A percentile compares a stretch with the other conserved stretches of the same genome.
Evolutionary conservation across 2,888 invertebrate species (phyloP).

Genomic region (Laspeyria flexula): DNA sequence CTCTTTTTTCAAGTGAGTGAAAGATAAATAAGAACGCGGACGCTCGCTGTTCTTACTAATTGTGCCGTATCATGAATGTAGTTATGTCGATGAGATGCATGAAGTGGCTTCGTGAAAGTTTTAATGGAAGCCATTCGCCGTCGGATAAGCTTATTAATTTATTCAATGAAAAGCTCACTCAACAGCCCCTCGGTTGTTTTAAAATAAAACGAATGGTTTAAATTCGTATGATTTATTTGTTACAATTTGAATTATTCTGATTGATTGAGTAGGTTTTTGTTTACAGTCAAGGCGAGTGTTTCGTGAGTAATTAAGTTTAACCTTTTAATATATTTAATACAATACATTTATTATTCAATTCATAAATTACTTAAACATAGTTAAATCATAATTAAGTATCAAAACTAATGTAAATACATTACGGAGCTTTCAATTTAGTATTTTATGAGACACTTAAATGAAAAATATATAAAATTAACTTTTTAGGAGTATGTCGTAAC

Average conservation of each 20-base stretch:
- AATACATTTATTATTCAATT: too few species aligned
- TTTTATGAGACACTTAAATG: too few species aligned
- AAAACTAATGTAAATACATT: too few species aligned
- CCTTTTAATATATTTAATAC: too few species aligned
- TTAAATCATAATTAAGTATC: too few species aligned
- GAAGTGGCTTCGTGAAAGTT: constrained; percentile 2
- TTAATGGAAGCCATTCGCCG: not conserved
- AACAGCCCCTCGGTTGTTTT: not conserved
- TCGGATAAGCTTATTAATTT: constrained; percentile 1
- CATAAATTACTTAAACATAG: too few species aligned
- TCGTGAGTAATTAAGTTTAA: too few species aligned
- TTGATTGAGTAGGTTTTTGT: too few species aligned
- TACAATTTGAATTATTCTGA: not conserved
- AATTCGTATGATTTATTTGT: not conserved
- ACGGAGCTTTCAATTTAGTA: too few species aligned
- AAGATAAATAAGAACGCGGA: not conserved
- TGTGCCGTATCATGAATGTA: not conserved
- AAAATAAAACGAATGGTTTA: not conserved
- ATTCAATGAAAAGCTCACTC: not conserved
- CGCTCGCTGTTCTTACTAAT: not conserved
- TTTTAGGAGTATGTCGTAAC: too few species aligned
- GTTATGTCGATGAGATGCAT: not conserved
- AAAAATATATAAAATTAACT: too few species aligned
- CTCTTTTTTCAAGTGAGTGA: not conserved
- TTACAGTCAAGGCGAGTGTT: too few species aligned